Evolutionary conservation across 2,888 invertebrate genomes (phyloP).

Genomic region (Tyria jacobaeae): DNA sequence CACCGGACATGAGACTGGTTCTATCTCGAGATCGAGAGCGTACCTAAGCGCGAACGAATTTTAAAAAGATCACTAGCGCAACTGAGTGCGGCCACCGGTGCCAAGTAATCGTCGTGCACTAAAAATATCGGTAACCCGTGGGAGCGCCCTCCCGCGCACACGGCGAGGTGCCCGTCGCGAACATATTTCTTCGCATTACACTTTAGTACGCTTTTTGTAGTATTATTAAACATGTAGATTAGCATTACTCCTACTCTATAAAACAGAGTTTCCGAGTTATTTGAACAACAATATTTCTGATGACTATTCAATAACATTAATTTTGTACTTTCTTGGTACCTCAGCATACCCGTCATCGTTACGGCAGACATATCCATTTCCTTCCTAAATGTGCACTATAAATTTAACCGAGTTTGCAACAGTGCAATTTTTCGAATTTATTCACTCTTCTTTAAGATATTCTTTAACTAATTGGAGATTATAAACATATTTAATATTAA

Average conservation of each 20-base stretch:
- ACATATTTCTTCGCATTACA: slow-evolving; percentile 81
- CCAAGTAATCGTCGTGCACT: slow-evolving; percentile 89
- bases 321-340: slow-evolving; percentile 28
- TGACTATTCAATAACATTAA: slow-evolving; percentile 6
- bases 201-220: slow-evolving; percentile 57
- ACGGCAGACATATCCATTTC: slow-evolving; percentile 37
- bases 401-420: slow-evolving; percentile 13
- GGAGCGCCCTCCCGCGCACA: slow-evolving; percentile 87
- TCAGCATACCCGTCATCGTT: slow-evolving; percentile 27
- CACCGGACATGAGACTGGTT: slow-evolving; percentile 72
- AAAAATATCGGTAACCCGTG: slow-evolving; percentile 89
- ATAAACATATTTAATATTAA: neutral
- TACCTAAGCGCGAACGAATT: slow-evolving; percentile 80
- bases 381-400: slow-evolving; percentile 21
- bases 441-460: neutral
- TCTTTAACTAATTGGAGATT: neutral
- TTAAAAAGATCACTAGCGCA: slow-evolving; percentile 85
- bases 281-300: slow-evolving; percentile 19
- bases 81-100: slow-evolving; percentile 86
- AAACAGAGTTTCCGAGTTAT: slow-evolving; percentile 25
- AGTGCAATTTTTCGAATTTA: neutral
- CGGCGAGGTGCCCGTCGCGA: slow-evolving; percentile 78
- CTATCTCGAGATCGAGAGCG: slow-evolving; percentile 79
- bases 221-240: slow-evolving; percentile 39
- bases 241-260: slow-evolving; percentile 28